phyloP scores from a whole-genome alignment of 2,888 invertebrate genomes.

The Agrypnus murinus region DNA sequence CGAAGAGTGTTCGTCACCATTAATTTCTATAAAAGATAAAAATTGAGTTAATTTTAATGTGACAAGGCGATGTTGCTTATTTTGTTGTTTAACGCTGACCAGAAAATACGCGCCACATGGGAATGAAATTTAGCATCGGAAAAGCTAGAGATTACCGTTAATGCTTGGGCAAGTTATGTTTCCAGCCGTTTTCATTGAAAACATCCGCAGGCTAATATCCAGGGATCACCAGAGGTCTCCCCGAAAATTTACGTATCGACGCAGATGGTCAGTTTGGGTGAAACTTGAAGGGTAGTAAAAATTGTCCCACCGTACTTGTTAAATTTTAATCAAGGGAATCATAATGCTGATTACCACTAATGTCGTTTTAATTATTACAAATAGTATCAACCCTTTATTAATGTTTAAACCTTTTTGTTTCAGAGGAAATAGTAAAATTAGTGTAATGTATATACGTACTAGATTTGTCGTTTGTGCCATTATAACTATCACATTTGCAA shows the following conservation, averaged over 20 bases:
- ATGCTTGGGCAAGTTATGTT: constrained; percentile 56
- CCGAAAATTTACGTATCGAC: constrained; percentile 63
- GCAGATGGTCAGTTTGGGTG: constrained; percentile 60
- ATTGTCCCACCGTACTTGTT: constrained; percentile 5
- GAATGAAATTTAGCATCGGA: constrained; percentile 54
- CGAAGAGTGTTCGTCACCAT: constrained; percentile 65
- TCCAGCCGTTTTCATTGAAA: constrained; percentile 59
- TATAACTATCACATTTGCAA: constrained; percentile 78
- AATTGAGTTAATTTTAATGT: constrained; percentile 17
- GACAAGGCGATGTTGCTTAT: constrained; percentile 9
- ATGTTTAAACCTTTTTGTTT: no score
- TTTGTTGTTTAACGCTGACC: constrained; percentile 39
- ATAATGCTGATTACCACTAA: no score
- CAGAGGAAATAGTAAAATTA: no score
- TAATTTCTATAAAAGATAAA: constrained; percentile 60
- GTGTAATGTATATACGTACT: constrained; percentile 74
- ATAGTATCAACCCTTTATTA: no score
- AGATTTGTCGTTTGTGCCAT: constrained; percentile 67
- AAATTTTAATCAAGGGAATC: not conserved
- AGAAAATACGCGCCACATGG: constrained; percentile 45
- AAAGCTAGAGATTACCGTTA: constrained; percentile 58
- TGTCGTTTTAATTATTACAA: no score
- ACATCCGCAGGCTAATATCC: constrained; percentile 59
- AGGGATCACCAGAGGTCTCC: constrained; percentile 58
- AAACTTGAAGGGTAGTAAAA: constrained; percentile 29